Percentiles rank a stretch among this genome's conserved stretches.
These are phyloP conservation scores for Eulemur albifrons DNA, from an alignment of 2,797 vertebrate species.

Conservation along the genomic window DNA sequence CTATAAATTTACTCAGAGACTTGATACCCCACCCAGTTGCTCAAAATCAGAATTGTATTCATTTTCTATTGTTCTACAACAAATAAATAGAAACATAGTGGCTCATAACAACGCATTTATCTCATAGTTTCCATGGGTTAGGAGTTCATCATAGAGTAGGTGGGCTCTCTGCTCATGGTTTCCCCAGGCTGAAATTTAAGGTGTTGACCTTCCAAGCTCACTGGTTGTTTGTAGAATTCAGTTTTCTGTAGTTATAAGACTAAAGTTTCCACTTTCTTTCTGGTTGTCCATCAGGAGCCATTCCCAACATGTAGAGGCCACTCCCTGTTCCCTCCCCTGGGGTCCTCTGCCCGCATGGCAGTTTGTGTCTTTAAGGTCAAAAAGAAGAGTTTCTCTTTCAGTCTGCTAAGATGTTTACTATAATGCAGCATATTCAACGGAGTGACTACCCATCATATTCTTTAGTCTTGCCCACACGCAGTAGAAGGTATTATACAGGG, in stretches of 20 bases:
- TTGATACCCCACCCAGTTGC: neutral
- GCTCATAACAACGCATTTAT: neutral
- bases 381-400: neutral
- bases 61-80: neutral
- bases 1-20: neutral
- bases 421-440: neutral
- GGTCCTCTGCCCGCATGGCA: neutral
- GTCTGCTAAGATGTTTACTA: neutral
- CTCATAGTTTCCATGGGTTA: neutral
- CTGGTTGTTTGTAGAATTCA: neutral
- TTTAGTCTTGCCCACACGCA: neutral
- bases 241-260: neutral
- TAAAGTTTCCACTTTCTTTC: neutral
- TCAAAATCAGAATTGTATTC: neutral
- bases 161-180: neutral
- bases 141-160: neutral
- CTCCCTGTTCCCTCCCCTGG: neutral
- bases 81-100: neutral
- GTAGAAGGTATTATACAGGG: neutral
- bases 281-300: neutral
- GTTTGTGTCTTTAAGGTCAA: neutral
- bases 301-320: neutral
- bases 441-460: neutral
- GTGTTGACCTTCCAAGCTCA: neutral
- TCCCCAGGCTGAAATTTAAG: neutral